Evolutionary conservation across 1,140 invertebrate species (phyloP).

Genomic region (Achroia grisella): DNA sequence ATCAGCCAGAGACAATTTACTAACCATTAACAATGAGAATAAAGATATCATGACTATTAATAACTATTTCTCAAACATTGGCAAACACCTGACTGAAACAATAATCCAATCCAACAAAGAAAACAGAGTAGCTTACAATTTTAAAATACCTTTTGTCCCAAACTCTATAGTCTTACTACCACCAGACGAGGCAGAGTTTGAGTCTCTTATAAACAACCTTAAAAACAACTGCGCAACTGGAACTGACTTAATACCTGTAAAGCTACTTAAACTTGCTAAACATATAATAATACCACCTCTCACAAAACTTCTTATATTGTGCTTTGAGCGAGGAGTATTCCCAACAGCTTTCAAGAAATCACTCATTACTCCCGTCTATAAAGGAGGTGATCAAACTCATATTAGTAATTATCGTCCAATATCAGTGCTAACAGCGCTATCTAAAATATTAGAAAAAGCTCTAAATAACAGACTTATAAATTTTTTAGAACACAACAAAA

Average conservation of each 20-base stretch:
- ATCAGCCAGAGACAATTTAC: not conserved
- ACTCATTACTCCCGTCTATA: not conserved
- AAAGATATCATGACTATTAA: conserved; percentile 3
- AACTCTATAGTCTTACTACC: not conserved
- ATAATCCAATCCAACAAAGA: not conserved
- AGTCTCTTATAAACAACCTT: conserved; percentile 2
- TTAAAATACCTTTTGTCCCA: not conserved
- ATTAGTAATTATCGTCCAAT: conserved; percentile 3
- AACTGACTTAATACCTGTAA: conserved; percentile 7
- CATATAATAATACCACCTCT: not conserved
- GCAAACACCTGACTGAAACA: conserved; percentile 6
- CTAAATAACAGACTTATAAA: not conserved
- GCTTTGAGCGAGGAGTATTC: conserved; percentile 6
- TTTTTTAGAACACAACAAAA: not conserved
- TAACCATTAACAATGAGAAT: no score
- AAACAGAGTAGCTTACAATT: not conserved
- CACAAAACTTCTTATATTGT: conserved; percentile 3
- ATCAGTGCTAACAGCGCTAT: not conserved
- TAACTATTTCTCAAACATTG: conserved; percentile 10
- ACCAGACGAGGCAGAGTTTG: not conserved
- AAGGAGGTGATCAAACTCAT: not conserved
- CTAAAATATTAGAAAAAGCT: conserved; percentile 2
- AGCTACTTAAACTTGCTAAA: not conserved
- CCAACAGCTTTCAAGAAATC: not conserved
- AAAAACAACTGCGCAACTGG: conserved; percentile 12